Evolutionary conservation across 2,888 invertebrate species (phyloP).

Genomic region (Matsumyia berberina): DNA sequence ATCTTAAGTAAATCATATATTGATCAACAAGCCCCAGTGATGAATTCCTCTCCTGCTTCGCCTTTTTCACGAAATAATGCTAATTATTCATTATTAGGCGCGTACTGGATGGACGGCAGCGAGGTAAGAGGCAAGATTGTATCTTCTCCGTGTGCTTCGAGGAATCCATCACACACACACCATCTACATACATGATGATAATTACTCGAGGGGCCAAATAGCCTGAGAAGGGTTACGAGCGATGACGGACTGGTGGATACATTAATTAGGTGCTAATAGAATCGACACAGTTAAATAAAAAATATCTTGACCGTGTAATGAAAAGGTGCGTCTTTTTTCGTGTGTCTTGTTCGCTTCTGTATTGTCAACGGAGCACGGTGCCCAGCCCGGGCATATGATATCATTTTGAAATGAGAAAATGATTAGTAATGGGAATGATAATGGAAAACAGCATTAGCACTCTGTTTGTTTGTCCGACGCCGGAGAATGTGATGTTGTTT

Average conservation of each 20-base stretch:
- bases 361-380: constrained; percentile 42
- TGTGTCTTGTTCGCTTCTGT: constrained; percentile 44
- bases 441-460: constrained; percentile 64
- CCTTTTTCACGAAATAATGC: constrained; percentile 67
- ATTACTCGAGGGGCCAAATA: constrained; percentile 55
- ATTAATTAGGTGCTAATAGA: constrained; percentile 75
- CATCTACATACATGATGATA: constrained; percentile 44
- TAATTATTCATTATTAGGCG: constrained; percentile 66
- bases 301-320: constrained; percentile 70
- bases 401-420: constrained; percentile 63
- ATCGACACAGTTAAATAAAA: constrained; percentile 75
- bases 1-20: constrained; percentile 49
- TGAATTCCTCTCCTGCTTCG: constrained; percentile 33
- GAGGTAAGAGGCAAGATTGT: constrained; percentile 1
- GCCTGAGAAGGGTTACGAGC: constrained; percentile 16
- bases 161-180: no score
- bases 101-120: background rate
- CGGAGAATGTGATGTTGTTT: constrained; percentile 22
- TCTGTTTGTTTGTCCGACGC: constrained; percentile 50
- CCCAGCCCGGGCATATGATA: constrained; percentile 31
- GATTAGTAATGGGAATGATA: constrained; percentile 57
- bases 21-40: constrained; percentile 34
- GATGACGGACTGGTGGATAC: background rate
- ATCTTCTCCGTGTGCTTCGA: constrained; percentile 22
- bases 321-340: constrained; percentile 47